Evolutionary conservation across 2,113 vertebrate species (phyloP).

Genomic region (Pan troglodytes): DNA sequence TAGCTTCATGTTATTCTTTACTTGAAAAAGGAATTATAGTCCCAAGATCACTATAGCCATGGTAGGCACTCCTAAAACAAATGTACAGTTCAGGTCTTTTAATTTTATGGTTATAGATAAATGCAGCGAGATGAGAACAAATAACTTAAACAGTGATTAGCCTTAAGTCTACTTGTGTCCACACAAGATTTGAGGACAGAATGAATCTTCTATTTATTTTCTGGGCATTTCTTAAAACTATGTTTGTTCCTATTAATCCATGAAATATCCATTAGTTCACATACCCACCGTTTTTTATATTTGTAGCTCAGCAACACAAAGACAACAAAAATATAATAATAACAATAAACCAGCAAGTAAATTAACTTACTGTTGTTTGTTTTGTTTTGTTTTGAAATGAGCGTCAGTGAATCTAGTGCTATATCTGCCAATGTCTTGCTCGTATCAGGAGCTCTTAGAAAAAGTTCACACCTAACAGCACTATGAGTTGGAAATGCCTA

Average conservation of each 20-base stretch:
- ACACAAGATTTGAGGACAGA: neutral
- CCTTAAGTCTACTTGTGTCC: neutral
- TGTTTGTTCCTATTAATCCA: neutral
- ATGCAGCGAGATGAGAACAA: neutral
- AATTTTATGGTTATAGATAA: neutral
- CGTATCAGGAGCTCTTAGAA: neutral
- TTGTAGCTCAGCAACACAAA: conserved; percentile 49
- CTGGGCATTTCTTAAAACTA: neutral
- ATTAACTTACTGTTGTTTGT: conserved; percentile 48
- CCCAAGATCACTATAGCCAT: neutral
- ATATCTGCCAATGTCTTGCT: neutral
- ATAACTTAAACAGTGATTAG: neutral
- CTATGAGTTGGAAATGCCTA: neutral
- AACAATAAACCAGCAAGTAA: conserved; percentile 64
- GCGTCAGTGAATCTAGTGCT: neutral
- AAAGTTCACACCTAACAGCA: neutral
- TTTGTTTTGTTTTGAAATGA: neutral
- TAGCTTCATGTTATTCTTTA: conserved; percentile 14
- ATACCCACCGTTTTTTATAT: conserved; percentile 53
- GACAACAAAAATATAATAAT: conserved; percentile 54
- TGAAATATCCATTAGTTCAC: neutral
- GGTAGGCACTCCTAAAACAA: neutral
- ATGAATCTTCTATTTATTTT: neutral
- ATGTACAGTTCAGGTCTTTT: neutral
- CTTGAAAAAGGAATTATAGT: conserved; percentile 10